phyloP scores from a whole-genome alignment of 2,888 invertebrate genomes.

The Sarcophaga variegata region DNA sequence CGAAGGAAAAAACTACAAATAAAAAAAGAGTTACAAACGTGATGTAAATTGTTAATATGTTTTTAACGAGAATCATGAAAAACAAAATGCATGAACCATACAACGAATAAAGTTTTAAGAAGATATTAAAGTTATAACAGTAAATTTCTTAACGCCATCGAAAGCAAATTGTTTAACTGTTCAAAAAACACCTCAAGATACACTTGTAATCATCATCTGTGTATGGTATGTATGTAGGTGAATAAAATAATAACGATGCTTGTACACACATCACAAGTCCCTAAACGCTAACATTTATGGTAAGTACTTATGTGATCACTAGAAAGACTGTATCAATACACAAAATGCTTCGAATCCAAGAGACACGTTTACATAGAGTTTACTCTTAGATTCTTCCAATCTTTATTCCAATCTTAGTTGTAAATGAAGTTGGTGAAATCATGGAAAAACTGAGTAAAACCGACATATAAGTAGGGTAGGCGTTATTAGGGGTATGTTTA shows the following conservation, averaged over 20 bases:
- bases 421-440: too few species aligned
- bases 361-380: too few species aligned
- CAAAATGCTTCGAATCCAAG: too few species aligned
- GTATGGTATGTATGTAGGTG: not conserved
- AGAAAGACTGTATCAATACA: too few species aligned
- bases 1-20: not conserved
- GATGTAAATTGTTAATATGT: conserved; percentile 51
- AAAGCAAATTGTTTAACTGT: not conserved
- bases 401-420: too few species aligned
- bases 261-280: too few species aligned
- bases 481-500: too few species aligned
- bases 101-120: not conserved
- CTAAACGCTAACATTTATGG: too few species aligned
- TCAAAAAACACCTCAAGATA: not conserved
- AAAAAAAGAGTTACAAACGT: conserved; percentile 38
- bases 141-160: conserved; percentile 32
- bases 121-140: conserved; percentile 34
- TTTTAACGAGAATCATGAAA: not conserved
- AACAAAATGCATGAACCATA: conserved; percentile 11
- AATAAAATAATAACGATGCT: not conserved
- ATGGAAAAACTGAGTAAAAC: too few species aligned
- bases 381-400: too few species aligned
- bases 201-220: not conserved
- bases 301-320: too few species aligned
- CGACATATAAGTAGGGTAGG: too few species aligned